Evolutionary conservation across 2,797 vertebrate genomes (phyloP), one percentile per base, ranked within the genome.

Genomic region (Trachurus trachurus): DNA sequence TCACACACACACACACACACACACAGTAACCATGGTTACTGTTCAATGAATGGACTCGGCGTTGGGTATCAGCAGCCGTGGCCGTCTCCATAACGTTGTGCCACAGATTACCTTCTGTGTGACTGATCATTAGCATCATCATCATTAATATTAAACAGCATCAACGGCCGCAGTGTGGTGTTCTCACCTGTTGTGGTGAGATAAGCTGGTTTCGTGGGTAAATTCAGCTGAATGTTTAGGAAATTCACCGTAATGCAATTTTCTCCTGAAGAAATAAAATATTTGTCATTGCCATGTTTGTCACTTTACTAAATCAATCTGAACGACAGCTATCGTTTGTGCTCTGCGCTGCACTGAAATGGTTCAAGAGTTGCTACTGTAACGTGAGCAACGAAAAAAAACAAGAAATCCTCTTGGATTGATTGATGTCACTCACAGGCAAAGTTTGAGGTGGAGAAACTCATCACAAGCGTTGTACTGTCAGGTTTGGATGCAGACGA

Each of bases 11-110:
- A 15, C 50, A 53, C 44, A 54, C 49, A 21, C 45, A 22, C 22
- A 19, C 57, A 49, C 31, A 5, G 86, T 89, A 86, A 86, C 89
- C 87, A 93, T 88, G 83, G 88, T 73, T 79, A 88, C 90, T n/a
- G 34, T 73, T 82, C 64, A 84, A 54, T 56, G 66, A 85, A 65
- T 53, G 64, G 86, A 82, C 60, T 29, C 85, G 77, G 81, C 67
- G 60, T 73, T 83, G 58, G 42, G 66, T 77, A 73, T 71, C 44
- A 79, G 77, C 66, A 58, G 70, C 54, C 58, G 71, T 59, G 57
- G 66, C 62, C 47, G 69, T 74, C 74, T 81, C 50, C 44, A 58
- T 70, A 66, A 67, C n/a, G 1, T 39, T 66, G 42, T 58, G 61
- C 47, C 74, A 62, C 49, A 62, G 34, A 71, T 86, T 50, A 66